Base-by-base conservation (phyloP, 2,113 vertebrate species). In the Lichenostomus cassidix region DNA sequence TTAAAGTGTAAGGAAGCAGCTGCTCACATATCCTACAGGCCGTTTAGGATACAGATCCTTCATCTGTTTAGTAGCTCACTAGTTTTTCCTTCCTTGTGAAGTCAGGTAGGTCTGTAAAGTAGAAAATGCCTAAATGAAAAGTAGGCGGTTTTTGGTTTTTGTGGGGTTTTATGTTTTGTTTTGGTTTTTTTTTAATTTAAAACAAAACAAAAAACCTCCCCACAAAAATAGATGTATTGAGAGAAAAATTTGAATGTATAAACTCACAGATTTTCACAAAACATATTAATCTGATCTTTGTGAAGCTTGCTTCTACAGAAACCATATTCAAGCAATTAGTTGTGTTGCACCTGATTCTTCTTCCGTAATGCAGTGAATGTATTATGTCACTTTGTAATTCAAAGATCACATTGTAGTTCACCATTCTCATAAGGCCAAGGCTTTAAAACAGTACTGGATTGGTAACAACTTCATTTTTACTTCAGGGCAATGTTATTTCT, bases 401-500 rank as follows among this genome's bases (percentile, higher is more conserved):
- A 49, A 44, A 21, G 12, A 5, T 33, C 7, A 8, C 52, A 11
- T 29, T 80, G 15, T 85, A 73, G 22, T 73, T 93, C 41, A 33
- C 20, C 2, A 2, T 49, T 85, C 28, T 53, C 6, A 22, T 65
- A 69, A 85, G 25, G 52, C 17, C 35, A 21, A 64, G 12, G 9
- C n/a, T 67, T 88, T 71, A 47, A 70, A 80, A 42, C n/a, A 7
- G 6, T 62, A 27, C 50, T 63, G 50, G 12, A 56, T 74, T 90
- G 75, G 18, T 93, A 75, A 87, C 15, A 37, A 15, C 33, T 65
- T 59, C 18, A 4, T 80, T 94, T 91, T 95, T 41, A 58, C 95
- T 95, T 78, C 84, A 99, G 99, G 95, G 97, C 98, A 59, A 86
- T 98, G 47, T 96, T 99, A 69, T 97, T 99, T 98, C 98, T 98